Base-by-base conservation (phyloP, 92 coral and sea anemone species). In the Bergia puertoricense region DNA sequence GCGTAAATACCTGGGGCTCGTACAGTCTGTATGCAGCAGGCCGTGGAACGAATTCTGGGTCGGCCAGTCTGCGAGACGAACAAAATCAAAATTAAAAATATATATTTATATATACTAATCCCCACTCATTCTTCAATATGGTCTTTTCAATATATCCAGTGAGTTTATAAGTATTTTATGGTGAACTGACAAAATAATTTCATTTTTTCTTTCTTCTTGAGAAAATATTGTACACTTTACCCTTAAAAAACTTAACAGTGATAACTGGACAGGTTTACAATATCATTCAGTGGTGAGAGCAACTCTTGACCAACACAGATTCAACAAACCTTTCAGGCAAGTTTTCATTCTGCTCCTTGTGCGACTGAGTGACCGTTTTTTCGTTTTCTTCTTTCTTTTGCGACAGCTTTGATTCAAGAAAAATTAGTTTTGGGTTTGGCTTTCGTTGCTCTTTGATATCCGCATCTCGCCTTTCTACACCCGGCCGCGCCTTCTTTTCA, bases 391-490 rank as follows among this genome's bases (percentile, higher is more conserved):
- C 87, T 56, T 84, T 84, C 67, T 84, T 84, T 30, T 30, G 66
- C 48, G 77, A 15, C 66, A 50, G 43, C 71, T 84, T 73, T 46
- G 79, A 11, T 71, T 84, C 79, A 46, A 45, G 66, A 16, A 51
- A 23, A 68, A 18, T 57, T 46, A 84, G 56, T 84, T 84, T 71
- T 16, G 79, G 79, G 68, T 71, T 72, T 71, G 87, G 87, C 18
- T 84, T 84, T 39, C 65, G 77, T 67, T 84, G 87, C 41, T 46
- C 54, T 71, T 71, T 84, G 68, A 84, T 68, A 84, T 84, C 78
- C 23, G 79, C 87, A 44, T 84, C 87, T 84, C 87, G 42, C 68
- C 87, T 84, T 66, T 45, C 87, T 4, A 84, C 44, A 37, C 42
- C 45, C 4, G 87, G 87, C 30, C 87, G 59, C 18, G 45, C 2